Percentiles rank a stretch among this genome's conserved stretches.
Conservation (phyloP, 2,888 invertebrate species). For the Perithous albicinctus region DNA sequence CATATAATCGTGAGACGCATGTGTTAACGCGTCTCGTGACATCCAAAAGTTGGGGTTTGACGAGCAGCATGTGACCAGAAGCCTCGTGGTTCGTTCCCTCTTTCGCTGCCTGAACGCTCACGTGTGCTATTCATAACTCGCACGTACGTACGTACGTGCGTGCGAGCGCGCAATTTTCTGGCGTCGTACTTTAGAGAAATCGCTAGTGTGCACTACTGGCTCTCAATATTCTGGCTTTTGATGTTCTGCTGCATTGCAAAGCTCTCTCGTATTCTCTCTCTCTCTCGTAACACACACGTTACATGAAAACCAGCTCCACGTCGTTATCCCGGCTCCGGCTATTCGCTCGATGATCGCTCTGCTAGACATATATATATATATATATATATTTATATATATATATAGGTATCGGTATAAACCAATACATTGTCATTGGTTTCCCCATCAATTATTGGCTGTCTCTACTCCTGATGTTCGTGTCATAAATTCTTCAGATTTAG, state of each 20-base stretch:
- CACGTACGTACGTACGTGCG: slow-evolving; percentile 35
- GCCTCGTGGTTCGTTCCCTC: slow-evolving; percentile 73
- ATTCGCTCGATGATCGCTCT: slow-evolving; percentile 14
- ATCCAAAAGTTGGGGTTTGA: slow-evolving; percentile 71
- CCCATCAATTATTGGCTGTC: slow-evolving; percentile 1
- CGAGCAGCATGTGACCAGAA: slow-evolving; percentile 83
- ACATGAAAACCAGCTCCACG: slow-evolving; percentile 23
- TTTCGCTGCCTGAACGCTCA: slow-evolving; percentile 74
- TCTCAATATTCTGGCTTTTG: neutral
- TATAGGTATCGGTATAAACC: neutral
- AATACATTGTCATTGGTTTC: neutral
- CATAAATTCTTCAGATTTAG: neutral
- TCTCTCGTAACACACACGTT: slow-evolving; percentile 15
- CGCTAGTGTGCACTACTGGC: neutral
- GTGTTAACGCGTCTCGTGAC: slow-evolving; percentile 52
- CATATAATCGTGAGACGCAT: slow-evolving; percentile 1
- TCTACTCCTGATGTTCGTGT: neutral
- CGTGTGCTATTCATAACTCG: slow-evolving; percentile 75
- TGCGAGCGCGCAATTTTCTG: slow-evolving; percentile 54
- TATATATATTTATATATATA: too few relatives aligned
- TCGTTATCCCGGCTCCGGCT: neutral
- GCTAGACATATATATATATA: too few relatives aligned
- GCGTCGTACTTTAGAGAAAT: slow-evolving; percentile 35
- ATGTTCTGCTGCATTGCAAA: neutral
- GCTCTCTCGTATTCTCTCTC: slow-evolving; percentile 13